Percentiles rank a stretch among this genome's conserved stretches.
These are phyloP conservation scores for Bufo gargarizans DNA, from an alignment of 2,113 vertebrate genomes.

Conservation along the genomic window DNA sequence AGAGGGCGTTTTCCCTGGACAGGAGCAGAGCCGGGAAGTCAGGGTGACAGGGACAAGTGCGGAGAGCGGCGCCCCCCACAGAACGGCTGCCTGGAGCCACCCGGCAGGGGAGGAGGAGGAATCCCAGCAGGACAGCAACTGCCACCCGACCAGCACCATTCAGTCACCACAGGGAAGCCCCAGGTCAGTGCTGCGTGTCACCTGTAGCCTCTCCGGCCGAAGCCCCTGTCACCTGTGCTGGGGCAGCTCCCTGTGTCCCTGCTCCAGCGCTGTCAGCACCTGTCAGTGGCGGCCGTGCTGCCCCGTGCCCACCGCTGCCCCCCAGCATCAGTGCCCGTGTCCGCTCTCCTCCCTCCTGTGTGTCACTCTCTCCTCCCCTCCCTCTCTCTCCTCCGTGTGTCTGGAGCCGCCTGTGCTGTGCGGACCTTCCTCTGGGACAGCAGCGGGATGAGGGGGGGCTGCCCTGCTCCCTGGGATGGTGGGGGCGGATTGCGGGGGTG, in stretches of 20 bases:
- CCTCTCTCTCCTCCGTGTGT: slow-evolving; percentile 16
- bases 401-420: slow-evolving; percentile 33
- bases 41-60: not conserved
- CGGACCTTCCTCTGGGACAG: slow-evolving; percentile 54
- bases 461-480: slow-evolving; percentile 41
- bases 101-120: slow-evolving; percentile 7
- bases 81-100: not conserved
- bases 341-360: slow-evolving; percentile 15
- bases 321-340: not conserved
- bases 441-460: slow-evolving; percentile 54
- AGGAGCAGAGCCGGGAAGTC: slow-evolving; percentile 49
- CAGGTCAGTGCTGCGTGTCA: slow-evolving; percentile 39
- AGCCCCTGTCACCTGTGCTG: not conserved
- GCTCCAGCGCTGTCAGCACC: accelerated
- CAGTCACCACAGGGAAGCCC: slow-evolving; percentile 36
- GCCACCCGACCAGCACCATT: slow-evolving; percentile 38
- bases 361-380: not conserved
- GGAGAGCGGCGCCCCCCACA: not conserved
- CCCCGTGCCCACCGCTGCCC: not conserved
- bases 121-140: slow-evolving; percentile 23
- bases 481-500: slow-evolving; percentile 47
- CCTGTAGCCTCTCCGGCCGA: not conserved
- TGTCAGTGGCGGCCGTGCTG: not conserved
- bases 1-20: slow-evolving; percentile 73
- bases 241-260: not conserved